Conservation (phyloP, 2,888 invertebrate genomes). For the Tenthredo notha region DNA sequence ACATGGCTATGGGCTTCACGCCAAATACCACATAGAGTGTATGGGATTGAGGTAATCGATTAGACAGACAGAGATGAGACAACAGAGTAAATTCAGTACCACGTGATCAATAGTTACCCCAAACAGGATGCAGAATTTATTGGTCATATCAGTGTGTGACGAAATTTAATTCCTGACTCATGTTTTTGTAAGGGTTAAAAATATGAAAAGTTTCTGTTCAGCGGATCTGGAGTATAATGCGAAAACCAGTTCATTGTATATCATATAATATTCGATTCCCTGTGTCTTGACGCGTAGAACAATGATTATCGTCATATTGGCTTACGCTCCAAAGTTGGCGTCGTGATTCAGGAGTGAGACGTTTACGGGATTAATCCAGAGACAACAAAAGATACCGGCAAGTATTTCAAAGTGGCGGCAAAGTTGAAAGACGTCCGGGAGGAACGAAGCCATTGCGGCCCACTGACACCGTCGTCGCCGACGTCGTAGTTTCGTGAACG, state of each 20-base stretch:
- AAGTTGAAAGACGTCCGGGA: constrained; percentile 48
- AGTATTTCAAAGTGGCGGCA: constrained; percentile 48
- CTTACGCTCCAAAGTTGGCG: background rate
- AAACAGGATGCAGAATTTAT: background rate
- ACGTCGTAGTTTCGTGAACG: constrained; percentile 44
- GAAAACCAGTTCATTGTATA: constrained; percentile 24
- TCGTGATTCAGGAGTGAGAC: constrained; percentile 43
- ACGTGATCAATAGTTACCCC: background rate
- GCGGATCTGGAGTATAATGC: background rate
- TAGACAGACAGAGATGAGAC: background rate
- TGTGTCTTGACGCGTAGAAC: constrained; percentile 23
- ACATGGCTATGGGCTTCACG: background rate
- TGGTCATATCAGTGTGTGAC: background rate
- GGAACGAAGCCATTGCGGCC: constrained; percentile 46
- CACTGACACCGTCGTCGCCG: constrained; percentile 49
- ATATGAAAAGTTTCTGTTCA: background rate
- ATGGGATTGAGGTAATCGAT: background rate
- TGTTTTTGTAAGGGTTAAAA: background rate
- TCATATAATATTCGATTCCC: constrained; percentile 2
- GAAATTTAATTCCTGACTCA: background rate
- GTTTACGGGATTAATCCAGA: constrained; percentile 40
- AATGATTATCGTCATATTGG: constrained; percentile 43
- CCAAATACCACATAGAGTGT: background rate
- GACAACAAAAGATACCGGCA: constrained; percentile 24
- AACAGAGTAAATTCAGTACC: background rate